phyloP scores from a whole-genome alignment of 2,797 vertebrate genomes.

The Propithecus deckenii region DNA sequence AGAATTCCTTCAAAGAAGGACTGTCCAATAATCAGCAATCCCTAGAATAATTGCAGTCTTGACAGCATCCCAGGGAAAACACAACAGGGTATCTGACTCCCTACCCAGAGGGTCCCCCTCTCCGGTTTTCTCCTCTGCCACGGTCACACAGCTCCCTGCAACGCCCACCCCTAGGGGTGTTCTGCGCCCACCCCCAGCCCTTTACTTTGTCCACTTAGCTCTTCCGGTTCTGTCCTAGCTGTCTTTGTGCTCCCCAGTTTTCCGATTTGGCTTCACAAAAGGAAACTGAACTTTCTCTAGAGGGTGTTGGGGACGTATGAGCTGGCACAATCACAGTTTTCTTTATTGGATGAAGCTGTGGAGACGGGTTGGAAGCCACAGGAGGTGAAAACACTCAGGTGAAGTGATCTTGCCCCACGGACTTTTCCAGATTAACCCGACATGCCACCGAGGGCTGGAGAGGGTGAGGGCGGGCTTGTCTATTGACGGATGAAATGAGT shows the following conservation, averaged over 20 bases:
- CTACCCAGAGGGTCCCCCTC: too few species aligned
- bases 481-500: not conserved
- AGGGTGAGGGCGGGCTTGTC: too few species aligned
- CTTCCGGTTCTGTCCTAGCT: too few species aligned
- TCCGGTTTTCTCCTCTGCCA: not conserved
- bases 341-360: not conserved
- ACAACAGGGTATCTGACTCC: not conserved
- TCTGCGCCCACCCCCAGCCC: not conserved
- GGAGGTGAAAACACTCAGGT: not conserved
- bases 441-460: fast-evolving
- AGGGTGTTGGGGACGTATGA: not conserved
- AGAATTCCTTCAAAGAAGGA: not conserved
- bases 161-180: not conserved
- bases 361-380: not conserved
- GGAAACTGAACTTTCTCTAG: not conserved
- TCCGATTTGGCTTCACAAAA: not conserved
- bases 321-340: too few species aligned
- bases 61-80: not conserved
- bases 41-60: not conserved
- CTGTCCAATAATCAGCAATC: not conserved
- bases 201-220: not conserved
- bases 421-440: too few species aligned
- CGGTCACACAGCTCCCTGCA: not conserved
- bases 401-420: fast-evolving
- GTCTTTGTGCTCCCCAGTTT: not conserved